Percentiles rank a stretch among this genome's conserved stretches.
Conservation (phyloP, 2,797 vertebrate species). For the Avahi laniger region DNA sequence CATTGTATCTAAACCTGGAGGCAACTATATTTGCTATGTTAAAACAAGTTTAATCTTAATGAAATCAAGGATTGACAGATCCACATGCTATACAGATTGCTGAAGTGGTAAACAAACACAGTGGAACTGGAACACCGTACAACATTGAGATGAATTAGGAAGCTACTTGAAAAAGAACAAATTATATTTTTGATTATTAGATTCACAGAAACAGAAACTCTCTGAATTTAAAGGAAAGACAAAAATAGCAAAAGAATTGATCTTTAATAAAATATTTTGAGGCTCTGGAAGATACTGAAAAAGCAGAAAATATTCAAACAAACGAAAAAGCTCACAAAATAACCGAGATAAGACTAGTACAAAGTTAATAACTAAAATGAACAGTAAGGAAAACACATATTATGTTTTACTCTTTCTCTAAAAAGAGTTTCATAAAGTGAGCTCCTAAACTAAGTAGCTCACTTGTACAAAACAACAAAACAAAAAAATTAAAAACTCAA, state of each 20-base stretch:
- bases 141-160: conserved; percentile 31
- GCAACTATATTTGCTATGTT: background rate
- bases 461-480: conserved; percentile 9
- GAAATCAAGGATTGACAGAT: conserved; percentile 35
- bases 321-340: background rate
- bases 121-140: rapidly evolving
- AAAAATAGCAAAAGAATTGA: background rate
- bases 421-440: background rate
- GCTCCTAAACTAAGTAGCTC: background rate
- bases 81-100: background rate
- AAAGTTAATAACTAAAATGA: background rate
- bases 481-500: background rate
- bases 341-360: background rate
- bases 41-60: conserved; percentile 55
- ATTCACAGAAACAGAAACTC: conserved; percentile 6
- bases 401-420: background rate
- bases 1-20: background rate
- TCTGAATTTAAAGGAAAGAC: conserved; percentile 41
- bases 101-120: background rate
- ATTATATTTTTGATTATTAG: conserved; percentile 40
- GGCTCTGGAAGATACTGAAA: background rate
- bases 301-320: background rate
- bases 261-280: conserved; percentile 38
- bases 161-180: conserved; percentile 16
- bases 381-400: background rate